Conservation (phyloP, 2,113 vertebrate species). For the Eulemur rufifrons region DNA sequence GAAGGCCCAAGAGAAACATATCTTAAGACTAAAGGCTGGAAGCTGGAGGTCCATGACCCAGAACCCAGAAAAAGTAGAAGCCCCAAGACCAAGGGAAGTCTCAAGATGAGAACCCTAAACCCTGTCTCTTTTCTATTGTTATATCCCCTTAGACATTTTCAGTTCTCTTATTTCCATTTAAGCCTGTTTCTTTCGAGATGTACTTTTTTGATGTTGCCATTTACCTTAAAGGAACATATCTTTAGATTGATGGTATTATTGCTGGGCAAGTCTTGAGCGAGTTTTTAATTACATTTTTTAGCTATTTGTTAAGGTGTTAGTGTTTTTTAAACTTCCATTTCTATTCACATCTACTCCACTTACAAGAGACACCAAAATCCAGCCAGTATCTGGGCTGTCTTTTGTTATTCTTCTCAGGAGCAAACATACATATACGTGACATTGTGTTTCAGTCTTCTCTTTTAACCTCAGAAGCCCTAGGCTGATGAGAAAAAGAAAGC, state of each 20-base stretch:
- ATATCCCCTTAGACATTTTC: not conserved
- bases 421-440: not conserved
- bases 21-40: slow-evolving; percentile 21
- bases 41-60: not conserved
- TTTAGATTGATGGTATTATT: slow-evolving; percentile 43
- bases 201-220: slow-evolving; percentile 29
- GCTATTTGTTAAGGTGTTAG: not conserved
- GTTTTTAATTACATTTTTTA: slow-evolving; percentile 25
- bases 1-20: not conserved
- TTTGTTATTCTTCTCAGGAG: not conserved
- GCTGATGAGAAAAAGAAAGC: slow-evolving; percentile 44
- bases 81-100: not conserved
- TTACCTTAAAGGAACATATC: not conserved
- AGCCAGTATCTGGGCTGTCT: not conserved
- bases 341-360: not conserved
- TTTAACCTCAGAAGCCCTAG: slow-evolving; percentile 27
- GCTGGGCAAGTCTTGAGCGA: not conserved
- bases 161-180: slow-evolving; percentile 26
- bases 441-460: not conserved
- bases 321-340: slow-evolving; percentile 18
- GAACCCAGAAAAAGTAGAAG: not conserved
- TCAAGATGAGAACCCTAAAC: slow-evolving; percentile 31
- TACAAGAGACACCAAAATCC: not conserved
- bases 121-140: not conserved
- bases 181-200: not conserved